These are phyloP conservation scores for Lacerta agilis DNA, from an alignment of 2,797 vertebrate genomes.

Conservation along the genomic window DNA sequence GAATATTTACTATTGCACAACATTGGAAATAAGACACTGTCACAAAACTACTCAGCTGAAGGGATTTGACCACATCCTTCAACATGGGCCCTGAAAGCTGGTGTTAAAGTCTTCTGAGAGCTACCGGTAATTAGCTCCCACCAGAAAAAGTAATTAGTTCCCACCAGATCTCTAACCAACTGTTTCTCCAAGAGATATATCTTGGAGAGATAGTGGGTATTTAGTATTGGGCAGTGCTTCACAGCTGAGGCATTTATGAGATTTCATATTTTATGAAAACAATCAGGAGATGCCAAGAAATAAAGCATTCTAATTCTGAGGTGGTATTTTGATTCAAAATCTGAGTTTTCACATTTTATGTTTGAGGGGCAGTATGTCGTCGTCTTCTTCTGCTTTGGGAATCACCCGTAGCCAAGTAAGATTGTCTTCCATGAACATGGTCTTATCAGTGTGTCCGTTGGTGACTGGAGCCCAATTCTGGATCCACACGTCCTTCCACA, in stretches of 20 bases:
- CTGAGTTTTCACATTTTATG: neutral
- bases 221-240: neutral
- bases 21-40: neutral
- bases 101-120: neutral
- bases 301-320: neutral
- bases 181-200: neutral
- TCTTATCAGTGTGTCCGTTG: too few relatives aligned
- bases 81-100: neutral
- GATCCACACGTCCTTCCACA: too few relatives aligned
- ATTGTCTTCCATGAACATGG: too few relatives aligned
- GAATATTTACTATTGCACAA: conserved; percentile 9
- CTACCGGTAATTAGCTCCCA: too few relatives aligned
- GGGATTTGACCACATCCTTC: neutral
- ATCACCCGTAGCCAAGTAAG: too few relatives aligned
- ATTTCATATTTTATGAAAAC: neutral
- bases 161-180: neutral
- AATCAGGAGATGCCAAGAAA: neutral
- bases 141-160: too few relatives aligned
- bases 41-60: neutral
- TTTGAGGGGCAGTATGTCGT: neutral
- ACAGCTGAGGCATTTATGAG: neutral
- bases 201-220: neutral
- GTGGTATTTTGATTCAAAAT: neutral
- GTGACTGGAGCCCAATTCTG: too few relatives aligned
- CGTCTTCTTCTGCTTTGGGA: too few relatives aligned